Evolutionary conservation across 1,140 invertebrate species (phyloP).

Genomic region (Ectropis grisescens): DNA sequence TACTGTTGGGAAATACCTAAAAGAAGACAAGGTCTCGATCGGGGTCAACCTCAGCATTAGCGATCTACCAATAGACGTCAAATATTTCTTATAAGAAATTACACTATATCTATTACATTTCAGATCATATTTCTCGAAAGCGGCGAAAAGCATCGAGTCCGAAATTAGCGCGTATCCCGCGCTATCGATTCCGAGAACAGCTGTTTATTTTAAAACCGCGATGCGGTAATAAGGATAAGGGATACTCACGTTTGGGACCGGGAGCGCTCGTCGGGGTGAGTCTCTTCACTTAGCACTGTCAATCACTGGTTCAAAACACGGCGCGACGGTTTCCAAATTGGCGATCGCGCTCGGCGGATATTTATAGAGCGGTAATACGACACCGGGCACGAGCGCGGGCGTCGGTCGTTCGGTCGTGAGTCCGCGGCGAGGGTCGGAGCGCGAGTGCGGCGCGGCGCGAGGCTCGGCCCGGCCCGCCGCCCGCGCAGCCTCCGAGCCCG

Average conservation of each 20-base stretch:
- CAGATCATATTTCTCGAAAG: conserved; percentile 38
- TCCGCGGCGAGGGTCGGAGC: conserved; percentile 32
- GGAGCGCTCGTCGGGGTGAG: conserved; percentile 24
- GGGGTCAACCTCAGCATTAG: too few relatives aligned
- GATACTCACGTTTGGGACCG: conserved; percentile 51
- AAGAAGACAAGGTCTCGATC: too few relatives aligned
- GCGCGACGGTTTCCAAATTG: conserved; percentile 61
- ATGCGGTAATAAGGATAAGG: conserved; percentile 34
- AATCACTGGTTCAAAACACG: conserved; percentile 68
- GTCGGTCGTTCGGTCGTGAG: conserved; percentile 48
- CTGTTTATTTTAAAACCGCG: conserved; percentile 61
- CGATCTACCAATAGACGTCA: too few relatives aligned
- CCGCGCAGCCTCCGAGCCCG: conserved; percentile 34
- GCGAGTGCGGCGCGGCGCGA: conserved; percentile 34
- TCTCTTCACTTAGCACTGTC: conserved; percentile 64
- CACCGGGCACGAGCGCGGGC: conserved; percentile 51
- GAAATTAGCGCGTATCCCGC: conserved; percentile 54
- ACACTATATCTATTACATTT: neutral
- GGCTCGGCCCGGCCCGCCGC: conserved; percentile 13
- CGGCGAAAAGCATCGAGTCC: conserved; percentile 24
- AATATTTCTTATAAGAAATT: too few relatives aligned
- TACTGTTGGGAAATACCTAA: too few relatives aligned
- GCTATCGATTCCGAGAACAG: conserved; percentile 54
- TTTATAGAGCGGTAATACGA: conserved; percentile 69
- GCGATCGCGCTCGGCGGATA: conserved; percentile 61